Percentiles rank a stretch among this genome's conserved stretches.
Evolutionary conservation across 2,888 invertebrate genomes (phyloP).

Genomic region (Tenthredo scrophulariae): DNA sequence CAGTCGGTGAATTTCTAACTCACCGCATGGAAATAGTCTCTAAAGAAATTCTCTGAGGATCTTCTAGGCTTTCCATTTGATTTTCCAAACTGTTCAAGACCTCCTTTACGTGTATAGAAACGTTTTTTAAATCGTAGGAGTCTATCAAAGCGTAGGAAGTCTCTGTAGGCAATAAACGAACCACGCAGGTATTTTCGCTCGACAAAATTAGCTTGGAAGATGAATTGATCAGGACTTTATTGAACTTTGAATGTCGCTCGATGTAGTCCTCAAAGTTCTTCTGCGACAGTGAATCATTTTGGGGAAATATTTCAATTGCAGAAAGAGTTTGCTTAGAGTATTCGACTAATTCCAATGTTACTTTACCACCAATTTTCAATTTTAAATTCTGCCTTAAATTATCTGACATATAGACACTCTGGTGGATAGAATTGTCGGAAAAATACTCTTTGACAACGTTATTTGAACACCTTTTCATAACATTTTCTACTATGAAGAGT

Average conservation of each 20-base stretch:
- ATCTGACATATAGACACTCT: conserved; percentile 80
- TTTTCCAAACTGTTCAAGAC: conserved; percentile 46
- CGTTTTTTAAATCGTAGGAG: conserved; percentile 54
- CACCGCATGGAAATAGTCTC: conserved; percentile 57
- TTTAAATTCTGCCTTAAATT: conserved; percentile 80
- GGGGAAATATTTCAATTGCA: conserved; percentile 79
- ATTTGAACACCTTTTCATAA: conserved; percentile 58
- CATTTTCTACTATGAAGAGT: conserved; percentile 72
- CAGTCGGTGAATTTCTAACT: conserved; percentile 37
- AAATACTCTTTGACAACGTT: conserved; percentile 57
- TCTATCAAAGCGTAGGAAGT: conserved; percentile 64
- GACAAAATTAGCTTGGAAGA: conserved; percentile 55
- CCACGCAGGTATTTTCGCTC: conserved; percentile 59
- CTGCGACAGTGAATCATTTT: conserved; percentile 60
- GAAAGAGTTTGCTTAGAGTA: conserved; percentile 77
- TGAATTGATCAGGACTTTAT: conserved; percentile 81
- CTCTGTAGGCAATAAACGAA: conserved; percentile 65
- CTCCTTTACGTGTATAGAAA: conserved; percentile 60
- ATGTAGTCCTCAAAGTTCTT: conserved; percentile 73
- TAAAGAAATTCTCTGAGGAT: conserved; percentile 30
- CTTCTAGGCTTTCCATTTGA: conserved; percentile 28
- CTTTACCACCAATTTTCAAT: conserved; percentile 81
- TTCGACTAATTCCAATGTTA: conserved; percentile 79
- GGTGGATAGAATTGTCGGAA: conserved; percentile 61
- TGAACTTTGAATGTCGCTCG: conserved; percentile 77